Percentiles rank a stretch among this genome's conserved stretches.
phyloP scores from a whole-genome alignment of 2,797 vertebrate species.

The Sebastes variabilis region DNA sequence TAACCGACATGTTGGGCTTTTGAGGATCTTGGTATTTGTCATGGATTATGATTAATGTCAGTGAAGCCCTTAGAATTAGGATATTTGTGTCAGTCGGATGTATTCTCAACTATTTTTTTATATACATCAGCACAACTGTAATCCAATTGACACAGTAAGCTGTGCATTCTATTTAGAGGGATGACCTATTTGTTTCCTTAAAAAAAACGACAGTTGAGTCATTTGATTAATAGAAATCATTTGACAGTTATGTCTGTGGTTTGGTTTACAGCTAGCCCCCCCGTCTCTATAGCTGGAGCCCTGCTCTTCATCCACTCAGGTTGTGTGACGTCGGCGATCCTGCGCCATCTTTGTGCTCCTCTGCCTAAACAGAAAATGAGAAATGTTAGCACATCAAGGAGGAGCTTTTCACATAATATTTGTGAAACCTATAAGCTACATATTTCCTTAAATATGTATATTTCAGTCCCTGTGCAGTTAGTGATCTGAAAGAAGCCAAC shows the following conservation, averaged over 20 bases:
- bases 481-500: conserved; percentile 7
- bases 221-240: conserved; percentile 2
- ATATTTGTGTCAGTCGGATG: neutral
- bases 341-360: conserved; percentile 61
- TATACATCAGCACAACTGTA: neutral
- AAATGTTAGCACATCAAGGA: neutral
- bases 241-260: neutral
- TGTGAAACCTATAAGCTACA: neutral
- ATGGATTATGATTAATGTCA: neutral
- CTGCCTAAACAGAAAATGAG: conserved; percentile 30
- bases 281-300: conserved; percentile 5
- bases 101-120: neutral
- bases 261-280: neutral
- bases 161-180: neutral
- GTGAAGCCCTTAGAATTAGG: neutral
- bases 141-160: neutral
- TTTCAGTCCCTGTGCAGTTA: neutral
- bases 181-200: conserved; percentile 10
- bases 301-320: conserved; percentile 24
- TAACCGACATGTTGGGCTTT: neutral
- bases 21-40: neutral
- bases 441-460: neutral
- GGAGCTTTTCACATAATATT: conserved; percentile 2
- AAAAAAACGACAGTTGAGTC: neutral
- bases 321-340: conserved; percentile 34